Percentiles rank a stretch among this genome's conserved stretches.
These are phyloP conservation scores for Megaceryle torquata DNA, from an alignment of 2,113 vertebrate genomes.

Conservation along the genomic window DNA sequence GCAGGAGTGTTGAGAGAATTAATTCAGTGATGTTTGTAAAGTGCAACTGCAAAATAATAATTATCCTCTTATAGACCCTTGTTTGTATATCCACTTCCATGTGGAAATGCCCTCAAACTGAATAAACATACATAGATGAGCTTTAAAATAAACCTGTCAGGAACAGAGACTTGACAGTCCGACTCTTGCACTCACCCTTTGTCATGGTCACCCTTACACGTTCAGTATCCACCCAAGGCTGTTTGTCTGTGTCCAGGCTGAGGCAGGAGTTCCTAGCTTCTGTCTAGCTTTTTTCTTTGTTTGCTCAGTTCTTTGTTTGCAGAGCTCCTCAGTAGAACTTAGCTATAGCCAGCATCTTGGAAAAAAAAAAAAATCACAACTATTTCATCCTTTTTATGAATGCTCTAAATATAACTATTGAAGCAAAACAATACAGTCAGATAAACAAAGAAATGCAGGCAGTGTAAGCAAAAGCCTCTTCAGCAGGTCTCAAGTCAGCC, in stretches of 20 bases:
- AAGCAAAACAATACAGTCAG: slow-evolving; percentile 50
- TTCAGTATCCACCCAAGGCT: background rate
- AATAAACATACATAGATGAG: background rate
- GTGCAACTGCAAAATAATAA: background rate
- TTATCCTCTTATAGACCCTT: background rate
- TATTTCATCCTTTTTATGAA: slow-evolving; percentile 19
- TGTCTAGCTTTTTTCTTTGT: background rate
- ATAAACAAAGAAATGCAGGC: slow-evolving; percentile 47
- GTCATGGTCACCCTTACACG: fast-evolving
- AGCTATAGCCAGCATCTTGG: background rate
- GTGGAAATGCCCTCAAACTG: background rate
- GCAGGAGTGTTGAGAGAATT: background rate
- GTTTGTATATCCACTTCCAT: background rate
- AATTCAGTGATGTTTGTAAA: background rate
- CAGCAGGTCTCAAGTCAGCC: slow-evolving; percentile 29
- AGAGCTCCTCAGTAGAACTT: slow-evolving; percentile 26
- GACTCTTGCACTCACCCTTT: background rate
- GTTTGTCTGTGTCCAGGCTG: background rate
- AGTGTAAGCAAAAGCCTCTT: slow-evolving; percentile 34
- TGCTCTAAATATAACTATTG: slow-evolving; percentile 56
- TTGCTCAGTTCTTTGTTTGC: slow-evolving; percentile 45
- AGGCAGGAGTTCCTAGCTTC: background rate
- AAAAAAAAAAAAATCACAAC: background rate
- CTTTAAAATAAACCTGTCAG: background rate
- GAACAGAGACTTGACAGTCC: background rate